Evolutionary conservation across 2,797 vertebrate genomes (phyloP).

Genomic region (Malacoctenus gilli): DNA sequence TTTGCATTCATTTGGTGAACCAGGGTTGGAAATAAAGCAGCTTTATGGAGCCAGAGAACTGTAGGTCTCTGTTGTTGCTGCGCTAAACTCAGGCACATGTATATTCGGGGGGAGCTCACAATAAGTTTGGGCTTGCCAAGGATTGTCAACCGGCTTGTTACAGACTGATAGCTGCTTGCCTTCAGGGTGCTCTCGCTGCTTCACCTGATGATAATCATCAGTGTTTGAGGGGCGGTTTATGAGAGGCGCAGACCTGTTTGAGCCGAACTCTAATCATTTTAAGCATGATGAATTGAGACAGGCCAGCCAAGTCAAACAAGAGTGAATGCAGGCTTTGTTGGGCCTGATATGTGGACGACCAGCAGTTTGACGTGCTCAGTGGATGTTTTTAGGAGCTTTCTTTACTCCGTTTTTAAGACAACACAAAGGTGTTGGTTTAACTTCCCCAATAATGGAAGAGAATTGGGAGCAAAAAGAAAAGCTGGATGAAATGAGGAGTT

Average conservation of each 20-base stretch:
- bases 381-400: slow-evolving; percentile 40
- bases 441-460: background rate
- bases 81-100: slow-evolving; percentile 1
- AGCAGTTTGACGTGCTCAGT: slow-evolving; percentile 41
- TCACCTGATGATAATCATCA: slow-evolving; percentile 28
- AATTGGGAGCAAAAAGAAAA: background rate
- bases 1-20: slow-evolving; percentile 35
- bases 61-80: slow-evolving; percentile 13
- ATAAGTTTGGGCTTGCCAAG: slow-evolving; percentile 51
- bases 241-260: slow-evolving; percentile 27
- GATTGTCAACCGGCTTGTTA: slow-evolving; percentile 29
- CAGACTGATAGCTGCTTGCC: slow-evolving; percentile 25
- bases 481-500: background rate
- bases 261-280: slow-evolving; percentile 48
- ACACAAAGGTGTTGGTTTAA: no score
- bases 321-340: slow-evolving; percentile 9
- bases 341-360: background rate
- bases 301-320: slow-evolving; percentile 38
- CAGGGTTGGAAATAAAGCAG: slow-evolving; percentile 22
- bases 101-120: slow-evolving; percentile 1
- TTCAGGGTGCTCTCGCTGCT: slow-evolving; percentile 27
- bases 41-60: slow-evolving; percentile 28
- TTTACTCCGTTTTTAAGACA: background rate
- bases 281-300: slow-evolving; percentile 22
- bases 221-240: slow-evolving; percentile 28